Percentiles rank a stretch among this genome's conserved stretches.
These are phyloP conservation scores for Frankliniella fusca DNA, from an alignment of 2,888 invertebrate genomes.

Conservation along the genomic window DNA sequence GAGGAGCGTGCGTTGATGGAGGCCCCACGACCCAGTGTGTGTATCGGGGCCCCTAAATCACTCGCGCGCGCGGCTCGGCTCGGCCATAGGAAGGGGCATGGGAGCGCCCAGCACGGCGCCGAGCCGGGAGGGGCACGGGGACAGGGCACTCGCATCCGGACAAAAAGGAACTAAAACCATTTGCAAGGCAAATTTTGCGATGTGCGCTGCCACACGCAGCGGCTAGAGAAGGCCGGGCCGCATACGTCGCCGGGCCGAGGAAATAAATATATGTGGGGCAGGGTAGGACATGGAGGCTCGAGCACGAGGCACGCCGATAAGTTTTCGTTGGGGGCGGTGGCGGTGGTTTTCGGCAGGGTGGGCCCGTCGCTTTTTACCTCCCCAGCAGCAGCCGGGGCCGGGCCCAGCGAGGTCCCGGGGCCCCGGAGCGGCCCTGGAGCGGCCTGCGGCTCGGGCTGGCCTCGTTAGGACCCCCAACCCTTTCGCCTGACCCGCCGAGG, in stretches of 20 bases:
- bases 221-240: background rate
- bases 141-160: background rate
- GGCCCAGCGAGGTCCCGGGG: too few relatives aligned
- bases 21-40: slow-evolving; percentile 2
- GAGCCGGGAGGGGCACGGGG: background rate
- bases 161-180: background rate
- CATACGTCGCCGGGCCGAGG: background rate
- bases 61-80: too few relatives aligned
- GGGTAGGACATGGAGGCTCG: background rate
- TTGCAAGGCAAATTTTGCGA: slow-evolving; percentile 15
- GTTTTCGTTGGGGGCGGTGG: background rate
- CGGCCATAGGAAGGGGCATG: too few relatives aligned
- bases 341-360: background rate
- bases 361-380: too few relatives aligned
- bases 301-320: background rate
- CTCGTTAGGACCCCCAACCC: too few relatives aligned
- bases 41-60: background rate
- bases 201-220: background rate
- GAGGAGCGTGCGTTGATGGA: background rate
- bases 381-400: too few relatives aligned
- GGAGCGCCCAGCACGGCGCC: background rate
- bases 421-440: too few relatives aligned
- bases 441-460: too few relatives aligned
- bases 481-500: too few relatives aligned
- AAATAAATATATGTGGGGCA: background rate